phyloP scores from a whole-genome alignment of 2,888 invertebrate genomes.

The Amphipyra berbera region DNA sequence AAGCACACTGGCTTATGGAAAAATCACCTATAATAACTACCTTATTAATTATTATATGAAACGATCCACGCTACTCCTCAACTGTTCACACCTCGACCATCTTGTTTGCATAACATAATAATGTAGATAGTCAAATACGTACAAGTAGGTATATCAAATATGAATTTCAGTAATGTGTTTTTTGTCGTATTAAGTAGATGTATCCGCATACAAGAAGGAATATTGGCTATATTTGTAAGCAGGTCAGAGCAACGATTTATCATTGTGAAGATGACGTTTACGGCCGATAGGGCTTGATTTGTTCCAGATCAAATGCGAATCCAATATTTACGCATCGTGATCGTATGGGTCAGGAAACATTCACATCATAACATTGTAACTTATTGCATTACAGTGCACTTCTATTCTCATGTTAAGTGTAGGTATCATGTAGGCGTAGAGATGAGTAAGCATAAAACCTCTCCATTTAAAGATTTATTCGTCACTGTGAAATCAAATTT shows the following conservation, averaged over 20 bases:
- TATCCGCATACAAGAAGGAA: slow-evolving; percentile 51
- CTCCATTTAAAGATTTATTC: not conserved
- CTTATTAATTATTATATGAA: no score
- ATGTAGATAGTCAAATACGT: not conserved
- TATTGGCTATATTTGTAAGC: slow-evolving; percentile 72
- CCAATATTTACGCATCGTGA: slow-evolving; percentile 75
- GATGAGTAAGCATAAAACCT: slow-evolving; percentile 6
- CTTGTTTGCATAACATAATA: slow-evolving; percentile 24
- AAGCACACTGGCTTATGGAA: no score
- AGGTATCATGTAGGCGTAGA: slow-evolving; percentile 6
- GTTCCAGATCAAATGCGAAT: slow-evolving; percentile 79
- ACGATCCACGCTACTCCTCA: not conserved
- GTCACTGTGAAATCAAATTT: not conserved
- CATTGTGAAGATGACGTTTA: slow-evolving; percentile 78
- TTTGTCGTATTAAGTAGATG: slow-evolving; percentile 50
- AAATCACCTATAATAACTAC: no score
- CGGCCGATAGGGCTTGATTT: slow-evolving; percentile 77
- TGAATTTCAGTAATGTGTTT: slow-evolving; percentile 51
- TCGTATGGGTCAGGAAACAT: slow-evolving; percentile 63
- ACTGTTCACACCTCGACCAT: not conserved
- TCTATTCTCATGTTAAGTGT: slow-evolving; percentile 34
- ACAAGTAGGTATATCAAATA: slow-evolving; percentile 18
- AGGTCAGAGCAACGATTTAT: slow-evolving; percentile 78
- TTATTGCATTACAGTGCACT: slow-evolving; percentile 46
- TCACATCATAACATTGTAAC: slow-evolving; percentile 55